A percentile compares a stretch with the other conserved stretches of the same genome.
Conservation (phyloP, 2,797 vertebrate genomes). For the Eulemur albifrons region DNA sequence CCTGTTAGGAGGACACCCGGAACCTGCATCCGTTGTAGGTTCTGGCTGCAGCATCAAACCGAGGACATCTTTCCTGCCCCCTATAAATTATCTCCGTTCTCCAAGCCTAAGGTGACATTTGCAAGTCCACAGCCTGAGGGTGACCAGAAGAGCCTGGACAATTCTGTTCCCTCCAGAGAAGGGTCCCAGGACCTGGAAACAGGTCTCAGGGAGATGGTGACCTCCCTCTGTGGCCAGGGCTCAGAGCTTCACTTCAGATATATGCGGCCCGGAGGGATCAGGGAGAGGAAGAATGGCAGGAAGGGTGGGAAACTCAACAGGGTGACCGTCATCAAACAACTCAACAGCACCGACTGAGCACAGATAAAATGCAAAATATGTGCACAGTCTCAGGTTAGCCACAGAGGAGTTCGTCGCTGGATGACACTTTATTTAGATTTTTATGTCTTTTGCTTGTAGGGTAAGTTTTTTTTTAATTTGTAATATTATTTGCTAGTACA, state of each 20-base stretch:
- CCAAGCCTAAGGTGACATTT: background rate
- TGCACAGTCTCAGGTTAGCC: background rate
- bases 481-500: background rate
- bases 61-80: background rate
- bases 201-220: background rate
- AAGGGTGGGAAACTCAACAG: background rate
- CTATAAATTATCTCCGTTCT: background rate
- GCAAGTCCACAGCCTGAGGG: background rate
- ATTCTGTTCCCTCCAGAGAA: background rate
- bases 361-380: background rate
- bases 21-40: background rate
- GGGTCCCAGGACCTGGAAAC: background rate
- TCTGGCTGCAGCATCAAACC: background rate
- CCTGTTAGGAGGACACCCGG: too few species aligned
- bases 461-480: background rate
- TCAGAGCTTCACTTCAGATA: background rate
- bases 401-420: fast-evolving
- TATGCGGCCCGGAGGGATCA: too few species aligned
- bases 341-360: background rate
- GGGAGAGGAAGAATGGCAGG: background rate
- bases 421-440: too few species aligned
- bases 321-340: background rate
- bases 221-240: background rate
- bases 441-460: background rate
- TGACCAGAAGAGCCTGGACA: background rate